Percentiles rank a stretch among this genome's conserved stretches.
These are phyloP conservation scores for Acomys russatus DNA, from an alignment of 2,797 vertebrate genomes.

Conservation along the genomic window DNA sequence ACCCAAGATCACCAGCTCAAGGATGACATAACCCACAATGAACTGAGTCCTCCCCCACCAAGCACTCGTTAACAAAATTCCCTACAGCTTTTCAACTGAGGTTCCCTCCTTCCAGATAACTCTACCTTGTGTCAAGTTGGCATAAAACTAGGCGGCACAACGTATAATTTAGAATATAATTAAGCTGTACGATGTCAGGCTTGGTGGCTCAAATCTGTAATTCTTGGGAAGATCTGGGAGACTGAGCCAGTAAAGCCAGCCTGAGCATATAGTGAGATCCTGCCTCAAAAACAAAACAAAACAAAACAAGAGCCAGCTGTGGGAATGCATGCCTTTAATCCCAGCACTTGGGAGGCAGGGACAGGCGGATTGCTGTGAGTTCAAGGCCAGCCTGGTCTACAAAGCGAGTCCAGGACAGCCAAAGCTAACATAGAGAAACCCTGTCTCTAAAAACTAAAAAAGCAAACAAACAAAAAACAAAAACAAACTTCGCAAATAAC, in stretches of 20 bases:
- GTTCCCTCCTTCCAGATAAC: background rate
- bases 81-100: background rate
- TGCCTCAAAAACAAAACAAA: background rate
- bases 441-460: background rate
- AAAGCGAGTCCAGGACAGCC: too few relatives aligned
- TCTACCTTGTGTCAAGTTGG: background rate
- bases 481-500: background rate
- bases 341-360: too few relatives aligned
- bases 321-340: too few relatives aligned
- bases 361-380: too few relatives aligned
- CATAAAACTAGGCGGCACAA: background rate
- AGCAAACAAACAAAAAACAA: background rate
- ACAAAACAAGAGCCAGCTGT: background rate
- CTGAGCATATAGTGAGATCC: background rate
- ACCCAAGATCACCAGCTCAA: background rate
- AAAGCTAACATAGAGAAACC: background rate
- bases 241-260: background rate
- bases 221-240: background rate
- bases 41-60: background rate
- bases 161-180: constrained; percentile 23
- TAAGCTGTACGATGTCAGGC: constrained; percentile 15
- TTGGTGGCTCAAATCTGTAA: background rate
- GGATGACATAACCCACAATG: background rate
- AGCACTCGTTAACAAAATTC: background rate
- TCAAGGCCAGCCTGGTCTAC: too few relatives aligned